Conservation (phyloP, 2,888 invertebrate genomes). For the Atrina japonica region DNA sequence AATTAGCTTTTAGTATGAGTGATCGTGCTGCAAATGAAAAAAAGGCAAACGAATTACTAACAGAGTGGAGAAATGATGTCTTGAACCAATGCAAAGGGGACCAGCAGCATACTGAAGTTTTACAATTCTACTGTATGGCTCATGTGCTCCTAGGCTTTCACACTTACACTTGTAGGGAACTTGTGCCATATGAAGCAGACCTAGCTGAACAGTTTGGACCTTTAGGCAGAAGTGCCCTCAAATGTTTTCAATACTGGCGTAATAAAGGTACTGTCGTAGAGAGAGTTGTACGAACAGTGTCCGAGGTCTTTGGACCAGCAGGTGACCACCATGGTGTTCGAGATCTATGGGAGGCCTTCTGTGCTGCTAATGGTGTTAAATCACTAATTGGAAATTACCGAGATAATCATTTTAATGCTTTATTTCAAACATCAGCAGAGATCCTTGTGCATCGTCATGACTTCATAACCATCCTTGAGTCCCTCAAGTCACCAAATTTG, state of each 20-base stretch:
- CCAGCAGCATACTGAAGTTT: background rate
- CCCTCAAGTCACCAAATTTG: slow-evolving; percentile 39
- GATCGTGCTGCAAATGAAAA: slow-evolving; percentile 33
- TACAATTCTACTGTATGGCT: slow-evolving; percentile 43
- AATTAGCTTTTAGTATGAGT: slow-evolving; percentile 32
- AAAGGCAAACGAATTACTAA: slow-evolving; percentile 21
- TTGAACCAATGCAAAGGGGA: background rate
- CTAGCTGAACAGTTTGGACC: slow-evolving; percentile 20
- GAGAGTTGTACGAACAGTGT: slow-evolving; percentile 33
- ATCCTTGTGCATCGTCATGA: slow-evolving; percentile 33
- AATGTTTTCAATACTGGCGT: slow-evolving; percentile 39
- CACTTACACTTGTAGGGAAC: background rate
- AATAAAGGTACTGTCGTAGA: slow-evolving; percentile 41
- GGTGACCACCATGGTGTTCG: slow-evolving; percentile 44
- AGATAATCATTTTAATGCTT: slow-evolving; percentile 49
- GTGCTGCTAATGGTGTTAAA: slow-evolving; percentile 43
- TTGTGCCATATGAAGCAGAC: slow-evolving; percentile 18
- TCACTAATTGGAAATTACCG: slow-evolving; percentile 47
- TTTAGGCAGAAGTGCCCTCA: slow-evolving; percentile 40
- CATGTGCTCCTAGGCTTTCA: slow-evolving; percentile 49
- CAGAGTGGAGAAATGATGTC: slow-evolving; percentile 24
- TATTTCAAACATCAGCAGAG: slow-evolving; percentile 47
- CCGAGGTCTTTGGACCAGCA: slow-evolving; percentile 40
- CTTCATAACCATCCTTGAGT: slow-evolving; percentile 34
- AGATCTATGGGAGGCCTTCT: slow-evolving; percentile 49